Evolutionary conservation across 2,797 vertebrate species (phyloP), one percentile per base, ranked within the genome.

Genomic region (Bucorvus abyssinicus): DNA sequence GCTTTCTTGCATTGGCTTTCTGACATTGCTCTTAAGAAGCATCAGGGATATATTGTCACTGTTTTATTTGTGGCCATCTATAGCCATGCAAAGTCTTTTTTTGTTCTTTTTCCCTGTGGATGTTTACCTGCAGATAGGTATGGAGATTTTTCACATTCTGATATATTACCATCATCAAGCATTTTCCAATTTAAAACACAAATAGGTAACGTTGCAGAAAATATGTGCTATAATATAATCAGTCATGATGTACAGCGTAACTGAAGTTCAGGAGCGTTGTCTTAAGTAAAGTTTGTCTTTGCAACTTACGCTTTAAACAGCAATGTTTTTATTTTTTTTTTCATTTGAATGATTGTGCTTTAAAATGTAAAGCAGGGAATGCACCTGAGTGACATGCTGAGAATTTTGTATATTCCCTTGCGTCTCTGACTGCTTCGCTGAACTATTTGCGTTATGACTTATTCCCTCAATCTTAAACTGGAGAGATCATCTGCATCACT

Each of bases 101-200:
- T 5, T n/a, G 15, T 21, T 12, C 2, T 0, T 50, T 19, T 11
- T 3, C 14, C 2, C 5, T 15, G 4, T 52, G n/a, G 44, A 52
- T 47, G 14, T 73, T 74, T 57, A 29, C 38, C 38, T 57, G 13
- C 36, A 47, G 49, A 15, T 61, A 76, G 22, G 10, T 40, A 11
- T 29, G 14, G 40, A 68, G 32, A 34, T 65, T 80, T 87, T 91
- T 84, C 1, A 4, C 13, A 18, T 89, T 67, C 49, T 89, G 40
- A 18, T 70, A 4, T 29, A 14, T 38, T 10, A 3, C 52, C 14
- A 49, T 45, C 29, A 83, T 14, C 24, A 89, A 64, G 10, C 13
- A 30, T 75, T 80, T 88, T 61, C 32, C 9, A 47, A 6, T 80
- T 67, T 65, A 50, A 88, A 71, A 14, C 8, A 32, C 14, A 24